Base-by-base conservation (phyloP, 2,113 vertebrate genomes). In the Ascaphus truei region DNA sequence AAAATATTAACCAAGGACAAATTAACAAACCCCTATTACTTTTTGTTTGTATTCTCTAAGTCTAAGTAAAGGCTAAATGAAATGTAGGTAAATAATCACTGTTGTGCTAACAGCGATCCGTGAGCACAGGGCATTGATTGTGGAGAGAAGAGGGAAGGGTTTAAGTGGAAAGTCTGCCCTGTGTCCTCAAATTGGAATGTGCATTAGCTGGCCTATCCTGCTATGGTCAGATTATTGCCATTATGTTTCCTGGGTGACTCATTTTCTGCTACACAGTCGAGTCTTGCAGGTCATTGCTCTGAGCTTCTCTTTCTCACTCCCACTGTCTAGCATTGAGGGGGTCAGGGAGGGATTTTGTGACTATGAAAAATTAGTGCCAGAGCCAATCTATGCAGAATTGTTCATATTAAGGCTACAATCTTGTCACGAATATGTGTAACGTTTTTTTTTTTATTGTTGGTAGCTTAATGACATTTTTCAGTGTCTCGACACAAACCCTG, bases 151-250 rank as follows among this genome's bases (percentile, higher is more conserved):
- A 61, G 34, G 29, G 7, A 7, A 52, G 57, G 43, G 15, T 61
- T 69, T 61, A 30, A 34, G 51, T 29, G 39, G 18, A 71, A 61
- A 61, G 25, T 61, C 56, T 71, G 56, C 67, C 66, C 59, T 69
- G 66, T 69, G 67, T 61, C 47, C 67, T 71, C 56, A 71, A 71
- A 71, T 71, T 71, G 67, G 67, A 71, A 61, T 71, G 67, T 52
- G 34, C 67, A 71, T 71, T 61, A 61, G 67, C 47, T 71, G 67
- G 51, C 67, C 67, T 53, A 60, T 71, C 45, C 27, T 41, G 57
- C 36, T 26, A 52, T 36, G 67, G 67, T 52, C 67, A 52, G 31
- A 71, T 52, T 61, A 59, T 61, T 61, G 67, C 57, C 41, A 61
- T 71, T 71, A 71, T 71, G 67, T 71, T 52, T 71, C 67, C 67